Percentiles rank a stretch among this genome's conserved stretches.
phyloP scores from a whole-genome alignment of 2,797 vertebrate genomes.

The Zonotrichia albicollis region DNA sequence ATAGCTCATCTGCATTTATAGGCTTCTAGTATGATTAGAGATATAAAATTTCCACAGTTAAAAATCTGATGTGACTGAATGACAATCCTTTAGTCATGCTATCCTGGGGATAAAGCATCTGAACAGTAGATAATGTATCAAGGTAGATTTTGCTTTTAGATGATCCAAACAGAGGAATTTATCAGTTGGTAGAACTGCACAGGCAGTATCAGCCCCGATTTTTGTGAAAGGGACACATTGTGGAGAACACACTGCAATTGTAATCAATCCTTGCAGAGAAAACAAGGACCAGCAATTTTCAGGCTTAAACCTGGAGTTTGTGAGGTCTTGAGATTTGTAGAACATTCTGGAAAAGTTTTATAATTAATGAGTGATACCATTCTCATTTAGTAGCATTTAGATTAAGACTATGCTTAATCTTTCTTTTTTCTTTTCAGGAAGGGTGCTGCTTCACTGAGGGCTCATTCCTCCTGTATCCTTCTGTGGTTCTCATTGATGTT shows the following conservation, averaged over 20 bases:
- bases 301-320: not conserved
- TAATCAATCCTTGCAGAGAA: not conserved
- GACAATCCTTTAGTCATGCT: not conserved
- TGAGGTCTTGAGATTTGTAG: not conserved
- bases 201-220: not conserved
- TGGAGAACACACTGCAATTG: rapidly evolving
- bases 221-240: not conserved
- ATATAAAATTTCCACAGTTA: not conserved
- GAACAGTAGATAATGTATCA: not conserved
- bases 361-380: not conserved
- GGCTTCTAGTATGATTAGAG: not conserved
- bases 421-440: not conserved
- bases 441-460: not conserved
- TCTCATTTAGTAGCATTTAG: not conserved
- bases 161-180: not conserved
- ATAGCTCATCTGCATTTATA: not conserved
- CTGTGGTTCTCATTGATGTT: not conserved
- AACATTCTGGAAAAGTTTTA: not conserved
- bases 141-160: not conserved
- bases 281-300: not conserved
- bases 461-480: not conserved
- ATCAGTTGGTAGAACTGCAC: not conserved
- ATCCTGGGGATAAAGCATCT: not conserved
- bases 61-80: not conserved
- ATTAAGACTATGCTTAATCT: not conserved